Conservation (phyloP, 2,797 vertebrate species). For the Melanogrammus aeglefinus region DNA sequence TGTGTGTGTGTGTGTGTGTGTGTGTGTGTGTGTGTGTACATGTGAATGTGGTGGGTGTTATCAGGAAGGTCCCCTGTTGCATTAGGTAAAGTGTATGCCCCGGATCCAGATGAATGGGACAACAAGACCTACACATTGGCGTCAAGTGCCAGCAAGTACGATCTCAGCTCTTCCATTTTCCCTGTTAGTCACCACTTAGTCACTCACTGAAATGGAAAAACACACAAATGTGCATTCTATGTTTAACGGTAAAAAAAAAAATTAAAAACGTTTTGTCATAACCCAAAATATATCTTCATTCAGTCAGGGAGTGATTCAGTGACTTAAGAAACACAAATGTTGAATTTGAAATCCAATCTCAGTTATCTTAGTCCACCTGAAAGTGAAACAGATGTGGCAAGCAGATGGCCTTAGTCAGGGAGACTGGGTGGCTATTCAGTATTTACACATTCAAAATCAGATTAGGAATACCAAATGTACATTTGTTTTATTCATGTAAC, state of each 20-base stretch:
- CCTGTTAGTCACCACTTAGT: not conserved
- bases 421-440: slow-evolving; percentile 33
- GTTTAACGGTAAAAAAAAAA: slow-evolving; percentile 5
- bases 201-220: not conserved
- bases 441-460: slow-evolving; percentile 54
- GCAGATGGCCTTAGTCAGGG: not conserved
- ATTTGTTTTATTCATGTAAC: slow-evolving; percentile 2
- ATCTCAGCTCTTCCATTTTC: slow-evolving; percentile 22
- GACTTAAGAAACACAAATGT: not conserved
- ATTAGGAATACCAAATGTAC: slow-evolving; percentile 59
- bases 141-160: slow-evolving; percentile 84
- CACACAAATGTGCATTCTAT: not conserved
- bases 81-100: slow-evolving; percentile 85
- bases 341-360: not conserved
- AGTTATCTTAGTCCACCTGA: not conserved
- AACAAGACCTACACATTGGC: slow-evolving; percentile 90
- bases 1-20: not conserved
- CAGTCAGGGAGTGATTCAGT: not conserved
- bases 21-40: not conserved
- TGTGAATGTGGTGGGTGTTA: slow-evolving; percentile 60
- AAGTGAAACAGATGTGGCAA: not conserved
- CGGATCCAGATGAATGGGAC: slow-evolving; percentile 91
- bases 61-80: slow-evolving; percentile 77
- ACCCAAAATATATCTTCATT: not conserved
- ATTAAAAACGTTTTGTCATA: not conserved